These are phyloP conservation scores for Scatophagus argus DNA, from an alignment of 2,113 vertebrate species.

Conservation along the genomic window DNA sequence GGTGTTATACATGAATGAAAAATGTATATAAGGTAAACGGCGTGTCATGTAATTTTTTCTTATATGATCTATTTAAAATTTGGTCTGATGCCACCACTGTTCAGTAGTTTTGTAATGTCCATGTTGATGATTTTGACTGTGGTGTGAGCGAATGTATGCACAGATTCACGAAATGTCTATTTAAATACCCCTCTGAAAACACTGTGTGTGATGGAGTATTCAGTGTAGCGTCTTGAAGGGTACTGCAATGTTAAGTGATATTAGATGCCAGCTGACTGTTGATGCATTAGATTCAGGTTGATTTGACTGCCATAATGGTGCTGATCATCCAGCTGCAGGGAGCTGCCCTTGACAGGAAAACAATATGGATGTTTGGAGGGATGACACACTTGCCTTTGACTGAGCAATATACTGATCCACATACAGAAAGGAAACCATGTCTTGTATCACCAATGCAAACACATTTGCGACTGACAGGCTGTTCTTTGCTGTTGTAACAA, in stretches of 20 bases:
- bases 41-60: not conserved
- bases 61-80: not conserved
- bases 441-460: constrained; percentile 9
- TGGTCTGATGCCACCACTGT: not conserved
- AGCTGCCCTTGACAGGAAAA: constrained; percentile 52
- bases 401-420: constrained; percentile 23
- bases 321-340: constrained; percentile 20
- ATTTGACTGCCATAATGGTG: constrained; percentile 46
- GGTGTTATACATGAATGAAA: not conserved
- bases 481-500: not conserved
- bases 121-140: constrained; percentile 1
- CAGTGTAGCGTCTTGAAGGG: constrained; percentile 43
- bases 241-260: constrained; percentile 69
- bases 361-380: constrained; percentile 47
- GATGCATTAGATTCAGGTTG: constrained; percentile 52
- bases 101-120: constrained; percentile 19
- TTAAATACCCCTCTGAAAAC: constrained; percentile 10
- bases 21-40: not conserved
- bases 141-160: not conserved
- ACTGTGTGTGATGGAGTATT: constrained; percentile 7
- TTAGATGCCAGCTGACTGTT: constrained; percentile 56
- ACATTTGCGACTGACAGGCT: not conserved
- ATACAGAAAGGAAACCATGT: constrained; percentile 7
- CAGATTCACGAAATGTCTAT: constrained; percentile 17
- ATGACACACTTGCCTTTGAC: constrained; percentile 34